These are phyloP conservation scores for Cheilosia grossa DNA, from an alignment of 2,888 invertebrate species.

Conservation along the genomic window DNA sequence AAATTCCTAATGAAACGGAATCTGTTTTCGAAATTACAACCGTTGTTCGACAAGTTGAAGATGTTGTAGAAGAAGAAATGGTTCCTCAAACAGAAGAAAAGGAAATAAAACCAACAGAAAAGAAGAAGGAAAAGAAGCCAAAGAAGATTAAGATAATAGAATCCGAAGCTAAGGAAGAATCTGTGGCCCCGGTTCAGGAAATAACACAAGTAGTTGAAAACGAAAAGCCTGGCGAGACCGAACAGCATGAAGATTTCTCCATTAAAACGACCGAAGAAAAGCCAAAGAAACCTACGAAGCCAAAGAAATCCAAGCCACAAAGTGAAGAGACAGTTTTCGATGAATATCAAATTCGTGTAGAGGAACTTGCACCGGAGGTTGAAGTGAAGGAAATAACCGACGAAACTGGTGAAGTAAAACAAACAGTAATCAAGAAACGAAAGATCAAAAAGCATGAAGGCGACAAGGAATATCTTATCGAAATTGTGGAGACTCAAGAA, in stretches of 20 bases:
- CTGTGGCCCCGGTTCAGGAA: slow-evolving; percentile 69
- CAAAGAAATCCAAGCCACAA: slow-evolving; percentile 75
- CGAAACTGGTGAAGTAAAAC: slow-evolving; percentile 79
- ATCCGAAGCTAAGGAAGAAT: slow-evolving; percentile 84
- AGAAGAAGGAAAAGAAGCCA: slow-evolving; percentile 80
- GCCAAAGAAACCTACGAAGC: slow-evolving; percentile 75
- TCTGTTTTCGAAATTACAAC: slow-evolving; percentile 78
- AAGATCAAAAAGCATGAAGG: slow-evolving; percentile 83
- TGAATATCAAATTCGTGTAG: slow-evolving; percentile 78
- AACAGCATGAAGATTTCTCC: slow-evolving; percentile 78
- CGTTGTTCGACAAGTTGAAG: slow-evolving; percentile 42
- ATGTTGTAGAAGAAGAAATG: slow-evolving; percentile 79
- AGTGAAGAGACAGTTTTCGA: slow-evolving; percentile 59
- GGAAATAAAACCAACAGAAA: slow-evolving; percentile 71
- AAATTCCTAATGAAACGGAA: slow-evolving; percentile 80
- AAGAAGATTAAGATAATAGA: slow-evolving; percentile 81
- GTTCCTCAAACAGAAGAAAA: slow-evolving; percentile 70
- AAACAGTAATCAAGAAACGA: slow-evolving; percentile 80
- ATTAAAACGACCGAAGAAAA: slow-evolving; percentile 50
- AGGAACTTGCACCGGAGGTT: slow-evolving; percentile 81
- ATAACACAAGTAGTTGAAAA: slow-evolving; percentile 76
- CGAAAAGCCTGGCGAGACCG: slow-evolving; percentile 78
- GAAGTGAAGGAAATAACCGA: slow-evolving; percentile 81
- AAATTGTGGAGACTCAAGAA: slow-evolving; percentile 82
- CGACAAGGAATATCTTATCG: slow-evolving; percentile 82